Percentiles rank a stretch among this genome's conserved stretches.
Conservation (phyloP, 2,113 vertebrate species). For the Hyperopisus bebe region DNA sequence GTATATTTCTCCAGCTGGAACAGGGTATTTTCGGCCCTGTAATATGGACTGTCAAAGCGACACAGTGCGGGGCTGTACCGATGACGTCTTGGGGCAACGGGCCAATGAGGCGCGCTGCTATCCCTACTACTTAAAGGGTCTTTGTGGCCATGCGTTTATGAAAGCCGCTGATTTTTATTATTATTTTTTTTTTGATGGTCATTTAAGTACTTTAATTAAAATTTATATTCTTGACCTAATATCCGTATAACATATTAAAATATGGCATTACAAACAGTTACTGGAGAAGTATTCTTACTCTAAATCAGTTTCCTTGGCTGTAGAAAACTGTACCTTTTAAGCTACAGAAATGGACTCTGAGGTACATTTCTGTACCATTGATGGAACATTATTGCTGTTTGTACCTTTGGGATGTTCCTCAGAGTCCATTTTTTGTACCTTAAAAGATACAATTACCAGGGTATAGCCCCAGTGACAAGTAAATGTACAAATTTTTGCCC, state of each 20-base stretch:
- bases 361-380: too few relatives aligned
- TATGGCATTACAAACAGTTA: not conserved
- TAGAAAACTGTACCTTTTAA: not conserved
- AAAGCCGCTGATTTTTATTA: not conserved
- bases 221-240: not conserved
- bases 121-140: conserved; percentile 5
- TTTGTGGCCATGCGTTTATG: not conserved
- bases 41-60: conserved; percentile 22
- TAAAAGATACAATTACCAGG: too few relatives aligned
- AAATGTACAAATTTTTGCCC: too few relatives aligned
- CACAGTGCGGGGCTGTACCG: conserved; percentile 4
- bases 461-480: too few relatives aligned
- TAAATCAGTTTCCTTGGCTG: not conserved
- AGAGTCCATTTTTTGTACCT: too few relatives aligned
- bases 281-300: not conserved
- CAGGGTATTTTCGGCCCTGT: conserved; percentile 8
- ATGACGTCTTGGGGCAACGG: conserved; percentile 22
- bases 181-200: too few relatives aligned
- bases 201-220: not conserved
- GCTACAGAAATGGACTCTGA: too few relatives aligned
- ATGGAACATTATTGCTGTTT: too few relatives aligned
- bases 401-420: too few relatives aligned
- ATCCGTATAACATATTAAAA: not conserved
- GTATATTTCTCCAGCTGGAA: not conserved
- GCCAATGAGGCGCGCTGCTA: conserved; percentile 16